Evolutionary conservation across 2,888 invertebrate genomes (phyloP), one percentile per base, ranked within the genome.

Genomic region (Conus canariensis): DNA sequence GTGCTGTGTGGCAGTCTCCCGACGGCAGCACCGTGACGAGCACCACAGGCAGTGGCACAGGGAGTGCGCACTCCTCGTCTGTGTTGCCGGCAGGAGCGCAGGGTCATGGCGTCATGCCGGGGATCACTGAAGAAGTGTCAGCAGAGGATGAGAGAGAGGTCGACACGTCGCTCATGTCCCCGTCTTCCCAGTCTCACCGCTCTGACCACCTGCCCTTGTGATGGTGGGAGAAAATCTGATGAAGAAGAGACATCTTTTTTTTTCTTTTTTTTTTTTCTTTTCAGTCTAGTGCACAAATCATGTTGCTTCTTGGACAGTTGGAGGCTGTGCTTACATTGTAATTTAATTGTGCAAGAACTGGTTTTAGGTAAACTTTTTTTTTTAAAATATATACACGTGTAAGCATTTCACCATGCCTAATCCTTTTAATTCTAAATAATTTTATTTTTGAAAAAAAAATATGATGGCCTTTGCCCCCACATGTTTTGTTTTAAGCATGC

Each of bases 1-100:
- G 94, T 22, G 90, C 93, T 10, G 80, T 94, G 89, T 94, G 94
- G 94, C 93, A 94, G 90, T 86, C 86, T 45, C 67, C 86, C 9
- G 86, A 86, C 88, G 93, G 64, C 93, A 93, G 87, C 93, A 94
- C 87, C 92, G 93, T 45, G 30, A 67, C 19, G 64, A 67, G 86
- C 64, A 19, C 85, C 59, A 59, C 64, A 45, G 45, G 45, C 45
- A 45, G 82, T 56, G 82, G 45, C 56, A 16, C 25, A 2, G 82
- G 45, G 14, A 85, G 22, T 30, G 60, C 85, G 25, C 64, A n/a
- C 85, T 85, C 85, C 85, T 60, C 64, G 3, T 64, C 85, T 2
- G n/a, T 22, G 12, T 19, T 67, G 67, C 86, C 86, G 8, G 25
- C 67, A 30, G 59, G 59, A 56, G 83, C 25, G 56, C 86, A 86